Percentiles rank a stretch among this genome's conserved stretches.
Conservation (phyloP, 2,113 vertebrate species). For the Oryzias curvinotus region DNA sequence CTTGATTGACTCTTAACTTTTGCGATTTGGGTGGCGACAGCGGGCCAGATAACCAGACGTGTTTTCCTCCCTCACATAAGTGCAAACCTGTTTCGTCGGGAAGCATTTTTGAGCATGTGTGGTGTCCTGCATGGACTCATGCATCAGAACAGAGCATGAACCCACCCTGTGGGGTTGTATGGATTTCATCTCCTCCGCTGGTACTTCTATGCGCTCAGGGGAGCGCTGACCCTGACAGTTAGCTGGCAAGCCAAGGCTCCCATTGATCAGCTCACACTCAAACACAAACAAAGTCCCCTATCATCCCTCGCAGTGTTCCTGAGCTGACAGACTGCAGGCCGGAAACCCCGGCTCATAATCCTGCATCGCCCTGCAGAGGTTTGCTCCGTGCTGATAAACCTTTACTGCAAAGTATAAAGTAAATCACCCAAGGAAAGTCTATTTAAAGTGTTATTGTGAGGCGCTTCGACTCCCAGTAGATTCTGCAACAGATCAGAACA, state of each 20-base stretch:
- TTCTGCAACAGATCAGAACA: constrained; percentile 28
- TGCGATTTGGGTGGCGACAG: no score
- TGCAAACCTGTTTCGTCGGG: constrained; percentile 2
- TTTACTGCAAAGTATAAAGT: constrained; percentile 34
- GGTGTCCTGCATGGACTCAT: constrained; percentile 19
- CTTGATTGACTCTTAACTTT: no score
- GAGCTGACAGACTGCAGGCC: constrained; percentile 29
- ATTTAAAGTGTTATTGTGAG: constrained; percentile 18
- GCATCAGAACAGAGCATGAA: constrained; percentile 41
- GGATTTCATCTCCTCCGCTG: constrained; percentile 40
- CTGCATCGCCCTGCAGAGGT: constrained; percentile 22
- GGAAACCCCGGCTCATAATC: constrained; percentile 22
- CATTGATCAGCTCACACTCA: constrained; percentile 56
- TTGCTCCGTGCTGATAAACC: constrained; percentile 56
- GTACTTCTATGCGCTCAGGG: constrained; percentile 25
- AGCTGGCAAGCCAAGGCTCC: constrained; percentile 13
- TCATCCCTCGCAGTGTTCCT: constrained; percentile 18
- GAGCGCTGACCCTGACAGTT: constrained; percentile 39
- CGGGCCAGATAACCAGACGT: no score
- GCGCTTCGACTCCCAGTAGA: neutral
- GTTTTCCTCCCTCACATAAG: neutral
- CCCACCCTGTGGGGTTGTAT: constrained; percentile 38
- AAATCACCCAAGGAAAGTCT: constrained; percentile 49
- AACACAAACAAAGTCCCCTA: constrained; percentile 39
- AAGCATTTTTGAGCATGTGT: constrained; percentile 11